Evolutionary conservation across 2,797 vertebrate species (phyloP).

Genomic region (Melopsittacus undulatus): DNA sequence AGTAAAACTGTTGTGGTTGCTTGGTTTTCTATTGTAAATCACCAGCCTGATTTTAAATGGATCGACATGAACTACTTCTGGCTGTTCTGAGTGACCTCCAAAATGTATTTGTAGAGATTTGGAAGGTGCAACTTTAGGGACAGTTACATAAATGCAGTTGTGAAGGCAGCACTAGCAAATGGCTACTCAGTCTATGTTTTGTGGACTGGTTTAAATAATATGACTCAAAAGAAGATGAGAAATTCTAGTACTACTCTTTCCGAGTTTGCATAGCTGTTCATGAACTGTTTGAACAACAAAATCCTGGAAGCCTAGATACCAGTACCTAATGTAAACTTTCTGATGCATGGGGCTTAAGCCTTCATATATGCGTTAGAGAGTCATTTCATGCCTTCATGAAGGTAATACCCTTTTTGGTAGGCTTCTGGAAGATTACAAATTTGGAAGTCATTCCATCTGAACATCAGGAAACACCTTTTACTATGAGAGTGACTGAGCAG

Average conservation of each 20-base stretch:
- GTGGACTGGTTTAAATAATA: neutral
- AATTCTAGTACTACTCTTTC: neutral
- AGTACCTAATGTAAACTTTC: neutral
- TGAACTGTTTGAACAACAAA: neutral
- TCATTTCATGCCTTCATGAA: neutral
- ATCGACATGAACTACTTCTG: neutral
- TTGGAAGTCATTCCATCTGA: neutral
- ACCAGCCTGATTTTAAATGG: neutral
- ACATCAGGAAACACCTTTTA: neutral
- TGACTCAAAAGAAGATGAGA: neutral
- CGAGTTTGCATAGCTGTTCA: neutral
- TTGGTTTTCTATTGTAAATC: neutral
- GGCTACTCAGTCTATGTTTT: neutral
- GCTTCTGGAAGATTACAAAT: neutral
- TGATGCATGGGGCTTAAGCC: neutral
- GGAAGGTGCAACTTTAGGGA: neutral
- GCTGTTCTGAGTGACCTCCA: neutral
- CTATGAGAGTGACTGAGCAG: neutral
- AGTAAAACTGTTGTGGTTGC: neutral
- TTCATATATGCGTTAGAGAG: neutral
- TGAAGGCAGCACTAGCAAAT: neutral
- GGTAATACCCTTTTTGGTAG: neutral
- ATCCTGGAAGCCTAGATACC: neutral
- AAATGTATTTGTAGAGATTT: neutral
- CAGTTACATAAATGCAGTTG: neutral